phyloP scores from a whole-genome alignment of 2,113 vertebrate species.

The Caloenas nicobarica region DNA sequence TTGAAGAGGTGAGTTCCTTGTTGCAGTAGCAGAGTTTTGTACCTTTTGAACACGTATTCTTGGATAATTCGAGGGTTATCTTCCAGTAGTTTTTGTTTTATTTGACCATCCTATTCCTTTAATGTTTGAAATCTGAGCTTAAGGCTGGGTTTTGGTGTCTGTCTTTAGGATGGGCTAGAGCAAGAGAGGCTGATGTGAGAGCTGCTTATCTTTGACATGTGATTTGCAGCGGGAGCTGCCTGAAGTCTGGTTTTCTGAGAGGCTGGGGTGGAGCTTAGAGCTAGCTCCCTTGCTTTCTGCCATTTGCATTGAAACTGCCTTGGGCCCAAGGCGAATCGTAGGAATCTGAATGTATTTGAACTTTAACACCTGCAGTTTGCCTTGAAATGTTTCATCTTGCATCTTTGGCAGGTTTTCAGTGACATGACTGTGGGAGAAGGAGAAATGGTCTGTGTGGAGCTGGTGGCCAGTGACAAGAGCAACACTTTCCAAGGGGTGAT shows the following conservation, averaged over 20 bases:
- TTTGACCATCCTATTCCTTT: not conserved
- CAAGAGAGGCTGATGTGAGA: not conserved
- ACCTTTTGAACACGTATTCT: not conserved
- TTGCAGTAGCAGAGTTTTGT: not conserved
- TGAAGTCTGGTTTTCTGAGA: not conserved
- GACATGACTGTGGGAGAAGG: slow-evolving; percentile 98
- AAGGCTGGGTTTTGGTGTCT: not conserved
- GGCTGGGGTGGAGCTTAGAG: not conserved
- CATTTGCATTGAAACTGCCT: not conserved
- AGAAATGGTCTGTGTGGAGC: slow-evolving; percentile 98
- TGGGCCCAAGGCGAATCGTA: not conserved
- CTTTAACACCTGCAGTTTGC: not conserved
- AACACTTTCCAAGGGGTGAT: slow-evolving; percentile 97
- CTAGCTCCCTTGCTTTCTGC: not conserved
- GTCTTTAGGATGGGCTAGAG: not conserved
- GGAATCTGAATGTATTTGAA: not conserved
- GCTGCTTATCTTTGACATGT: not conserved
- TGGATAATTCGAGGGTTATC: not conserved
- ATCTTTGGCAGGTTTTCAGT: slow-evolving; percentile 85
- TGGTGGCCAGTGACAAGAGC: slow-evolving; percentile 96
- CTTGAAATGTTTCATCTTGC: not conserved
- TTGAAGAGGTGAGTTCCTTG: slow-evolving; percentile 88
- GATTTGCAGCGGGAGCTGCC: not conserved
- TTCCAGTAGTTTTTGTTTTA: not conserved
- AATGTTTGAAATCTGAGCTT: not conserved